phyloP scores from a whole-genome alignment of 2,797 vertebrate genomes.

The Nyctibius grandis region DNA sequence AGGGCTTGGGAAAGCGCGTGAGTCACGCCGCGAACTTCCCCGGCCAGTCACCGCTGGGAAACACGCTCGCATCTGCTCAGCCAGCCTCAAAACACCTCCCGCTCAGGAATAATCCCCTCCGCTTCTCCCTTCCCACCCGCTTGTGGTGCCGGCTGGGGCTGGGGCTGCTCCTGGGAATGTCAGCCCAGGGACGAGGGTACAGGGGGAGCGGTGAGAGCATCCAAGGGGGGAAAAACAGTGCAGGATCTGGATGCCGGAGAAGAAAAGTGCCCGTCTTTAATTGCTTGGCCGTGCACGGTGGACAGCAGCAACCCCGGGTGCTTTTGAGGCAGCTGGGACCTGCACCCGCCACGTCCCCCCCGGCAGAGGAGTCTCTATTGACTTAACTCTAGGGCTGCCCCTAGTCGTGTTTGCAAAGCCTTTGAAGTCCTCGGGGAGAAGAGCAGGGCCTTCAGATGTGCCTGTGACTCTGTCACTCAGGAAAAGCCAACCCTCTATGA shows the following conservation, averaged over 20 bases:
- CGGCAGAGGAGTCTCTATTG: not conserved
- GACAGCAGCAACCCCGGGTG: not conserved
- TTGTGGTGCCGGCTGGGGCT: not conserved
- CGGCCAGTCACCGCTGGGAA: slow-evolving; percentile 11
- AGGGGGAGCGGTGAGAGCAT: not conserved
- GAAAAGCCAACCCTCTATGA: not conserved
- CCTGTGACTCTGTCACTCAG: not conserved
- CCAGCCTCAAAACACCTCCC: not conserved
- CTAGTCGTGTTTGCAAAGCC: not conserved
- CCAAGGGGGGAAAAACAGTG: fast-evolving
- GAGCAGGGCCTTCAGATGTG: not conserved
- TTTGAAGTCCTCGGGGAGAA: not conserved
- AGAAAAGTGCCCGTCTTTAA: not conserved
- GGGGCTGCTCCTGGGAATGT: not conserved
- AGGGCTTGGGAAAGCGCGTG: slow-evolving; percentile 32
- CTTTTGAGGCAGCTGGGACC: not conserved
- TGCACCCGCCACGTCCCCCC: fast-evolving
- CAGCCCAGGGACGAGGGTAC: fast-evolving
- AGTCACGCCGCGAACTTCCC: slow-evolving; percentile 59
- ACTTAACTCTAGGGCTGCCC: not conserved
- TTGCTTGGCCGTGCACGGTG: fast-evolving
- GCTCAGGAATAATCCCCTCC: not conserved
- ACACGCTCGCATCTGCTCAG: not conserved
- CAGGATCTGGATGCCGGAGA: not conserved
- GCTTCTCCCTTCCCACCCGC: not conserved